Conservation (phyloP, 2,797 vertebrate genomes). For the Sylvia borin region DNA sequence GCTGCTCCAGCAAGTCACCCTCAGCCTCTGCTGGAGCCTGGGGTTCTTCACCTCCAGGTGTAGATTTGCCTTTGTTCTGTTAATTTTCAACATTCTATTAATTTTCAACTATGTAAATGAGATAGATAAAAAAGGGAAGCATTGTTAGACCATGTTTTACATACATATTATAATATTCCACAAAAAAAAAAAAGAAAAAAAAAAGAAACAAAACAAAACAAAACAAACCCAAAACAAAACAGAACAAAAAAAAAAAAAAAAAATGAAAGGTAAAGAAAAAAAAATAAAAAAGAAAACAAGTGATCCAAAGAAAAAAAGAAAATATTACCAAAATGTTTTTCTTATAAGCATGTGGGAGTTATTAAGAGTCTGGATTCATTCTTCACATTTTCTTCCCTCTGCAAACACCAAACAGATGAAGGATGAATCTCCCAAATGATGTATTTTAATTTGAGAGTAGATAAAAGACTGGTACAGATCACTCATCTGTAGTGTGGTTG, state of each 20-base stretch:
- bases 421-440: not conserved
- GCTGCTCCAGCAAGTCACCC: not conserved
- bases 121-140: not conserved
- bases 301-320: not conserved
- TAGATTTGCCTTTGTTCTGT: too few relatives aligned
- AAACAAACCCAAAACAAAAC: too few relatives aligned
- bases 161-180: fast-evolving
- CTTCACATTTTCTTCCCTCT: not conserved
- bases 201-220: not conserved
- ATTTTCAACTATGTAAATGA: not conserved
- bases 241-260: too few relatives aligned
- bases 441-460: not conserved
- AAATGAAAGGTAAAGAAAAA: too few relatives aligned
- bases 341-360: not conserved
- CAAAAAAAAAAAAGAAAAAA: not conserved
- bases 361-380: not conserved
- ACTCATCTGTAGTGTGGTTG: not conserved
- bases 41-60: not conserved
- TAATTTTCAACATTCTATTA: not conserved
- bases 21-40: not conserved
- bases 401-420: not conserved
- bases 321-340: not conserved
- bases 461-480: not conserved
- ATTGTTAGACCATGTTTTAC: not conserved
- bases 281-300: not conserved